phyloP scores from a whole-genome alignment of 2,888 invertebrate genomes.

The Atethmia centrago region DNA sequence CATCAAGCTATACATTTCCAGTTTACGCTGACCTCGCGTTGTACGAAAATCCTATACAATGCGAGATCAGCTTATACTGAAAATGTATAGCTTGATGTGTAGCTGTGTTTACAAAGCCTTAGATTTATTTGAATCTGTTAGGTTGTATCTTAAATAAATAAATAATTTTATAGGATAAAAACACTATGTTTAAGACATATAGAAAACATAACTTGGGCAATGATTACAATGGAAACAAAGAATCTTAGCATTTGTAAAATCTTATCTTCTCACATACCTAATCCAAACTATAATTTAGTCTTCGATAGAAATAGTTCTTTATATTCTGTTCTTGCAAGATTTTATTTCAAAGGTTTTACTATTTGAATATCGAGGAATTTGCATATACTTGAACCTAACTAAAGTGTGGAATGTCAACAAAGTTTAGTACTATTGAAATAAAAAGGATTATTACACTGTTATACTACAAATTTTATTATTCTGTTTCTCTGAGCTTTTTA shows the following conservation, averaged over 20 bases:
- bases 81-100: too few species aligned
- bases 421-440: conserved; percentile 19
- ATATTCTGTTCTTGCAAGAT: conserved; percentile 4
- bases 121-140: too few species aligned
- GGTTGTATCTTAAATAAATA: too few species aligned
- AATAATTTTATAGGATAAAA: too few species aligned
- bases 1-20: too few species aligned
- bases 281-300: conserved; percentile 3
- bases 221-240: not conserved
- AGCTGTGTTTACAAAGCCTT: too few species aligned
- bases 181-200: too few species aligned
- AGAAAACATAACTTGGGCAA: not conserved
- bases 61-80: too few species aligned
- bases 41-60: too few species aligned
- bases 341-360: conserved; percentile 23
- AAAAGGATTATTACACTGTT: conserved; percentile 19
- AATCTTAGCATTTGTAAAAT: conserved; percentile 11
- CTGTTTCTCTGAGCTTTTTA: conserved; percentile 41
- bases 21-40: too few species aligned
- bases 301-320: conserved; percentile 5
- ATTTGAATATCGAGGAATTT: conserved; percentile 37
- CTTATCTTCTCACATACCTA: not conserved
- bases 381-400: conserved; percentile 9
- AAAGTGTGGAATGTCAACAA: conserved; percentile 21
- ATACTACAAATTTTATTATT: conserved; percentile 43